A percentile compares a stretch with the other conserved stretches of the same genome.
phyloP scores from a whole-genome alignment of 1,140 invertebrate species.

The Nephila pilipes region DNA sequence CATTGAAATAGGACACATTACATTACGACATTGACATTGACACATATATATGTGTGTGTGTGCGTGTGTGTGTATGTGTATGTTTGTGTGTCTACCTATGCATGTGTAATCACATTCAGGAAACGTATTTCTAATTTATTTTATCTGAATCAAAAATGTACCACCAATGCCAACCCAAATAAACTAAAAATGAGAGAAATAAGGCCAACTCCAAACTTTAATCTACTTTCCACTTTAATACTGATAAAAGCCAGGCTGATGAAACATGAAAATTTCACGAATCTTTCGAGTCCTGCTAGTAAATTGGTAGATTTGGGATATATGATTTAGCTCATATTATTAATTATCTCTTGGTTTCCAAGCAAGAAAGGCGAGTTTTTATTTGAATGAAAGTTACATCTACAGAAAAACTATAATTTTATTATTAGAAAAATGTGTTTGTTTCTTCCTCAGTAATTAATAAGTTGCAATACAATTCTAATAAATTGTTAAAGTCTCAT shows the following conservation, averaged over 20 bases:
- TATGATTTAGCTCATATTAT: constrained; percentile 1
- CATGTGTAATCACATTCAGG: too few relatives aligned
- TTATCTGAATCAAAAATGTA: background rate
- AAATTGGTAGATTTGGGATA: background rate
- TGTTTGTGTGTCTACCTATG: too few relatives aligned
- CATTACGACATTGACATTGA: too few relatives aligned
- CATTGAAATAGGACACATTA: too few relatives aligned
- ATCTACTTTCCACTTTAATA: background rate
- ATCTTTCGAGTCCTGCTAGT: background rate
- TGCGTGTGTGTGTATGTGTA: too few relatives aligned
- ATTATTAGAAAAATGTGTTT: too few relatives aligned
- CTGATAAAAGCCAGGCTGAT: background rate
- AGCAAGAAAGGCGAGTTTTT: background rate
- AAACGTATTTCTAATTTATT: background rate
- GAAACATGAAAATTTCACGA: constrained; percentile 17
- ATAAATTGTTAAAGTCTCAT: too few relatives aligned
- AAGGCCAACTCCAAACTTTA: background rate
- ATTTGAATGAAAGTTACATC: background rate
- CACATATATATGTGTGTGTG: too few relatives aligned
- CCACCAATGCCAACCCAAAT: background rate
- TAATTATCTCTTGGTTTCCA: background rate
- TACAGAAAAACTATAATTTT: background rate
- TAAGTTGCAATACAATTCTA: too few relatives aligned
- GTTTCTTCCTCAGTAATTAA: too few relatives aligned
- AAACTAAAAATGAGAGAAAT: background rate